These are phyloP conservation scores for Turritopsis rubra DNA, from an alignment of 30 jellyfish, hydroid and myxozoan genomes.

Conservation along the genomic window DNA sequence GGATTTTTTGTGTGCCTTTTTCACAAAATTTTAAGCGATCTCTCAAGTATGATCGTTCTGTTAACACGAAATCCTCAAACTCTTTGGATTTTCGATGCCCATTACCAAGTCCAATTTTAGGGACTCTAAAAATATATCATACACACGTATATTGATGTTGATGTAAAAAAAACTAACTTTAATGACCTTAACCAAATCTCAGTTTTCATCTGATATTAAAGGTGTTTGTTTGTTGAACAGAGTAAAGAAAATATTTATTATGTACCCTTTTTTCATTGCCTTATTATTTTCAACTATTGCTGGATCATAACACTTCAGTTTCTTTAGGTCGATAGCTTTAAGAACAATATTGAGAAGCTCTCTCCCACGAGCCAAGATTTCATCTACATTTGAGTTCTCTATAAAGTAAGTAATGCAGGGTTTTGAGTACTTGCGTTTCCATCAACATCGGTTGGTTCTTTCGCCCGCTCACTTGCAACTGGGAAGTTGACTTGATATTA, in stretches of 20 bases:
- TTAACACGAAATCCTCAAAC: constrained; percentile 65
- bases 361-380: constrained; percentile 35
- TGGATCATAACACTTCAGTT: constrained; percentile 45
- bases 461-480: too few species aligned
- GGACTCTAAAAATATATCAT: constrained; percentile 3
- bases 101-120: constrained; percentile 67
- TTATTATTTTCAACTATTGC: constrained; percentile 10
- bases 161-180: too few species aligned
- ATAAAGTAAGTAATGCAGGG: not conserved
- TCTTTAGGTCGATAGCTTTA: constrained; percentile 52
- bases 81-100: constrained; percentile 80
- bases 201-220: not conserved
- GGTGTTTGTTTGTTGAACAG: not conserved
- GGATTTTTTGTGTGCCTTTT: constrained; percentile 61
- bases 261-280: constrained; percentile 13
- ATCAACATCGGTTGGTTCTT: too few species aligned
- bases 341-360: constrained; percentile 35
- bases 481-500: too few species aligned
- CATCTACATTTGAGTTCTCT: constrained; percentile 24
- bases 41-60: constrained; percentile 52
- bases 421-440: too few species aligned
- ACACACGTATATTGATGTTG: too few species aligned
- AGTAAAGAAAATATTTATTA: too few species aligned
- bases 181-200: not conserved
- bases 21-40: constrained; percentile 64